A percentile compares a stretch with the other conserved stretches of the same genome.
Evolutionary conservation across 2,797 vertebrate genomes (phyloP).

Genomic region (Pipistrellus pygmaeus): DNA sequence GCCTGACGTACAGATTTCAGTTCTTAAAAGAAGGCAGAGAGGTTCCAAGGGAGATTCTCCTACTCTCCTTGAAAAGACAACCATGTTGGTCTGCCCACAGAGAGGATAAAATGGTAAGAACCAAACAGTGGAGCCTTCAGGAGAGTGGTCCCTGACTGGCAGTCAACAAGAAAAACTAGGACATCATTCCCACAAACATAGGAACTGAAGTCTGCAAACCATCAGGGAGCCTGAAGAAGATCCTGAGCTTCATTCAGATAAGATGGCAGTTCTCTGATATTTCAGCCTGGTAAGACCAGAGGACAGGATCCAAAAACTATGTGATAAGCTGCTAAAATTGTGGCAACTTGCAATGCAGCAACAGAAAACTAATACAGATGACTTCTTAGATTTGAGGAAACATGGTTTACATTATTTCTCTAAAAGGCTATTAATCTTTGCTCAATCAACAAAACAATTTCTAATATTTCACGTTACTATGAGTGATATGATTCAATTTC

Average conservation of each 20-base stretch:
- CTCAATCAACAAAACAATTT: conserved; percentile 34
- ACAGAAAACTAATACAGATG: neutral
- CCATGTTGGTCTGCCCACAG: neutral
- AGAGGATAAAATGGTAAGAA: neutral
- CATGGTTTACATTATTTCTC: neutral
- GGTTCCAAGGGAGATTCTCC: neutral
- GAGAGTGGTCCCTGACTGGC: neutral
- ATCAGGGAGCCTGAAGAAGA: neutral
- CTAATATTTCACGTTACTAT: conserved; percentile 24
- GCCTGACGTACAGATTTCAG: neutral
- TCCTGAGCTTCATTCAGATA: neutral
- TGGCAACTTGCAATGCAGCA: neutral
- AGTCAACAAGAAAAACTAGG: neutral
- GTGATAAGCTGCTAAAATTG: neutral
- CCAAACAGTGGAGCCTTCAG: neutral
- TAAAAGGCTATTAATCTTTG: conserved; percentile 39
- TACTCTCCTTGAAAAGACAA: neutral
- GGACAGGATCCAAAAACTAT: neutral
- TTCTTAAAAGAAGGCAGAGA: neutral
- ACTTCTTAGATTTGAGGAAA: conserved; percentile 32
- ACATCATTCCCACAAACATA: neutral
- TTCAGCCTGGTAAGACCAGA: neutral
- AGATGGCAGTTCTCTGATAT: neutral
- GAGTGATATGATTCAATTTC: conserved; percentile 35
- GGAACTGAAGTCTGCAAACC: neutral